Conservation (phyloP, 2,113 vertebrate genomes). For the Barbus barbus region DNA sequence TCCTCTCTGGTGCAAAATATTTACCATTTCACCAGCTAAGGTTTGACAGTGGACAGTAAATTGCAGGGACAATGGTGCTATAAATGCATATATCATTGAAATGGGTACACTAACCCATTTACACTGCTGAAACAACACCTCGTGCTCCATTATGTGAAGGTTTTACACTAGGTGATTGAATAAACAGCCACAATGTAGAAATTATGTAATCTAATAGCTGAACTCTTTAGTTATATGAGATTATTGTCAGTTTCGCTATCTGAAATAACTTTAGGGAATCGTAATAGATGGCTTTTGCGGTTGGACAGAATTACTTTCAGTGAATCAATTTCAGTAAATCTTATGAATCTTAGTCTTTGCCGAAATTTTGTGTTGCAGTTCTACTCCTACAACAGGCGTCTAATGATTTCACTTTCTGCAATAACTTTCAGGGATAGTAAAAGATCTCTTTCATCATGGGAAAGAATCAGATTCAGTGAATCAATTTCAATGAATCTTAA, state of each 20-base stretch:
- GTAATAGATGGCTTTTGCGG: neutral
- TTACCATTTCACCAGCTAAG: slow-evolving; percentile 14
- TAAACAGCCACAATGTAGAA: neutral
- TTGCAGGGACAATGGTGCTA: slow-evolving; percentile 10
- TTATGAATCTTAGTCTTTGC: neutral
- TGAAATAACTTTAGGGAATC: neutral
- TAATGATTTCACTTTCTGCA: too few relatives aligned
- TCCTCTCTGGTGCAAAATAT: slow-evolving; percentile 1
- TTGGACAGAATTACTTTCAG: neutral
- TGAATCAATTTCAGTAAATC: neutral
- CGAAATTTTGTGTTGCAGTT: neutral
- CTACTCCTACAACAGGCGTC: neutral
- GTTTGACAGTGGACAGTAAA: neutral
- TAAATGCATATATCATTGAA: slow-evolving; percentile 17
- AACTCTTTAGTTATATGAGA: neutral
- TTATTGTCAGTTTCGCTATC: neutral
- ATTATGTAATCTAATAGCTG: neutral
- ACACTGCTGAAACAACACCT: neutral
- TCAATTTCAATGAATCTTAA: too few relatives aligned
- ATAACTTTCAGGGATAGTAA: too few relatives aligned
- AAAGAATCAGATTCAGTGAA: too few relatives aligned
- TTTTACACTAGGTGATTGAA: slow-evolving; percentile 4
- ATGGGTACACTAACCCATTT: slow-evolving; percentile 13
- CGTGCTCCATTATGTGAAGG: slow-evolving; percentile 12
- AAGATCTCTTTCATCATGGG: neutral